Base-by-base conservation (phyloP, 2,888 invertebrate genomes). In the Brachynemurus nebulosus region DNA sequence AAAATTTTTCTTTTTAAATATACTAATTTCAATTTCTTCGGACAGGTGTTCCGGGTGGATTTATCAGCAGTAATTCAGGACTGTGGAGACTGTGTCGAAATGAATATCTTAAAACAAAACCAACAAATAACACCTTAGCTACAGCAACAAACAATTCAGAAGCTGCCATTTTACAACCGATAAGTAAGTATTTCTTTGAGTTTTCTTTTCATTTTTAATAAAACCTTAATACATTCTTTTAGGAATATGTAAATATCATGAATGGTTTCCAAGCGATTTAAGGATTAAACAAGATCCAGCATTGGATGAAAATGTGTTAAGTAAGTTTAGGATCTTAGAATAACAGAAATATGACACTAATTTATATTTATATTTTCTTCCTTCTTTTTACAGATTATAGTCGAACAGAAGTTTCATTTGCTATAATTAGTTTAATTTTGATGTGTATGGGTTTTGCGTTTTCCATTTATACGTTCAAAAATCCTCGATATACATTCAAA, bases 401-500 rank as follows among this genome's bases (percentile, higher is more conserved):
- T 42, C 71, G 88, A 44, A 86, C 89, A 4, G 82, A 86, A 66
- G 80, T 83, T 23, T 85, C 86, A 0, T 89, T 90, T 59, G 83
- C 84, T 36, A 76, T 86, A 52, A 86, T 90, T 56, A 83, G 83
- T 48, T 61, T 88, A 45, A 74, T 84, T 51, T 73, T 89, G 34
- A 86, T 89, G 81, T 62, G 78, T 35, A 76, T 89, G 76, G 86
- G 86, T 1, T 78, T 83, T 42, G 72, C 79, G 2, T 88, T 89
- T 62, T 86, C 88, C 5, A 72, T 80, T 50, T 90, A 90, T 60
- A 86, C 88, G 12, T 83, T 90, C 60, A 70, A 74, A 51, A 83
- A 89, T 58, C 84, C 86, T 3, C 74, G 89, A 4, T 90, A 90
- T 61, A 89, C 86, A 79, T 88, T 86, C 67, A 90, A 90, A 60